phyloP scores from a whole-genome alignment of 2,113 vertebrate genomes.

The Dromiciops gliroides region DNA sequence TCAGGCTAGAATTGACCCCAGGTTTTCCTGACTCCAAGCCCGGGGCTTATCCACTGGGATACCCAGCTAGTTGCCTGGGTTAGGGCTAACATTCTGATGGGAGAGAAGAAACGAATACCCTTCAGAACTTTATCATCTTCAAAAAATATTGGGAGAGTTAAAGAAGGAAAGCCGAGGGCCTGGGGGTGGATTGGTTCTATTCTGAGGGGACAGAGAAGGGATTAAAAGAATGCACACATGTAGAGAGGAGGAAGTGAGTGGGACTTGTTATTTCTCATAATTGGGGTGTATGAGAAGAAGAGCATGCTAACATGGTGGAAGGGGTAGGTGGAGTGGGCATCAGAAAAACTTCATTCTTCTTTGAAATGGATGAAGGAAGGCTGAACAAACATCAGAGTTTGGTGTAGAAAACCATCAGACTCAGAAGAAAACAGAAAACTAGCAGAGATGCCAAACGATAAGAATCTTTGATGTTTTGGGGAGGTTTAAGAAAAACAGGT shows the following conservation, averaged over 20 bases:
- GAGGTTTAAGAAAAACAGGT: too few relatives aligned
- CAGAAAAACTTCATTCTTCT: too few relatives aligned
- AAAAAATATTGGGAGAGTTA: neutral
- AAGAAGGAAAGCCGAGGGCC: neutral
- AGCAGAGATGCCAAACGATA: too few relatives aligned
- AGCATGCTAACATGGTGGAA: neutral
- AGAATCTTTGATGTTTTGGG: too few relatives aligned
- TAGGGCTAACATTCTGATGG: neutral
- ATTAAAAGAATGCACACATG: too few relatives aligned
- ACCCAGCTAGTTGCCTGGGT: too few relatives aligned
- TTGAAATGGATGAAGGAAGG: neutral
- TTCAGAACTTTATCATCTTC: neutral
- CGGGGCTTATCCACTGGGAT: too few relatives aligned
- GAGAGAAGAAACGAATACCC: neutral
- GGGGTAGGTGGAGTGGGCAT: neutral
- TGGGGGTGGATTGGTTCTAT: neutral
- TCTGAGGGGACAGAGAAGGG: neutral
- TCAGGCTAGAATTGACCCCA: neutral
- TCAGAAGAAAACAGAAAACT: too few relatives aligned
- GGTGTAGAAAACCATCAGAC: neutral
- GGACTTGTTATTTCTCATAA: neutral
- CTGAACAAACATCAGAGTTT: neutral
- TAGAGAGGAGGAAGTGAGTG: too few relatives aligned
- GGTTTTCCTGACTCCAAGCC: neutral
- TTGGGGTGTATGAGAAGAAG: neutral